phyloP scores from a whole-genome alignment of 2,888 invertebrate genomes.

The Hemaris fuciformis region DNA sequence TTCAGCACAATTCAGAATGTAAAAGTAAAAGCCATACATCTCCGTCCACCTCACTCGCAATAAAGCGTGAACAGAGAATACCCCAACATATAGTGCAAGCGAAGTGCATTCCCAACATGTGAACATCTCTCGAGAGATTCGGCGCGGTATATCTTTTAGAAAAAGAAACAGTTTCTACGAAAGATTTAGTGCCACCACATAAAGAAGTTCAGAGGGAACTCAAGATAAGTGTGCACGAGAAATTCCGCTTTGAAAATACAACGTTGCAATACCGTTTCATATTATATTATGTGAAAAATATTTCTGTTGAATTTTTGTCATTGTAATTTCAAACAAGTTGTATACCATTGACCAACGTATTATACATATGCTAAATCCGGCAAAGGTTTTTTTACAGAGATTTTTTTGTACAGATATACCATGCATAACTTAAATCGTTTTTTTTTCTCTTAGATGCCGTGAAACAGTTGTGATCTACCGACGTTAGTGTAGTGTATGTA shows the following conservation, averaged over 20 bases:
- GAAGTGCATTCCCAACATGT: conserved; percentile 1
- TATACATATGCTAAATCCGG: too few relatives aligned
- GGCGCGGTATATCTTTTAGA: neutral
- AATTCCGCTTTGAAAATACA: conserved; percentile 1
- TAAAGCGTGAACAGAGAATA: neutral
- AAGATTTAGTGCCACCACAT: conserved; percentile 7
- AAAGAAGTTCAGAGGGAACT: conserved; percentile 2
- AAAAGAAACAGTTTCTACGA: neutral
- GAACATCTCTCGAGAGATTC: conserved; percentile 7
- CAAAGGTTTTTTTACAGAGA: too few relatives aligned
- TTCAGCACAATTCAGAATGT: too few relatives aligned
- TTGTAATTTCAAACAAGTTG: too few relatives aligned
- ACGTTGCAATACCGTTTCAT: neutral
- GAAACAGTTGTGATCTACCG: too few relatives aligned
- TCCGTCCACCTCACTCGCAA: neutral
- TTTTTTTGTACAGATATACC: too few relatives aligned
- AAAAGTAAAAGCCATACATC: neutral
- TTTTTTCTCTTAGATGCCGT: too few relatives aligned
- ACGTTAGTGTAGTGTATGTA: too few relatives aligned
- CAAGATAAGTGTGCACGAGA: conserved; percentile 2
- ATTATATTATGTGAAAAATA: neutral
- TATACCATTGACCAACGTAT: too few relatives aligned
- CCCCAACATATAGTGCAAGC: neutral
- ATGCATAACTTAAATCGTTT: too few relatives aligned
- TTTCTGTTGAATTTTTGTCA: too few relatives aligned